These are phyloP conservation scores for Pseudomyrmex cubaensis DNA, from an alignment of 1,140 invertebrate genomes.

Conservation along the genomic window DNA sequence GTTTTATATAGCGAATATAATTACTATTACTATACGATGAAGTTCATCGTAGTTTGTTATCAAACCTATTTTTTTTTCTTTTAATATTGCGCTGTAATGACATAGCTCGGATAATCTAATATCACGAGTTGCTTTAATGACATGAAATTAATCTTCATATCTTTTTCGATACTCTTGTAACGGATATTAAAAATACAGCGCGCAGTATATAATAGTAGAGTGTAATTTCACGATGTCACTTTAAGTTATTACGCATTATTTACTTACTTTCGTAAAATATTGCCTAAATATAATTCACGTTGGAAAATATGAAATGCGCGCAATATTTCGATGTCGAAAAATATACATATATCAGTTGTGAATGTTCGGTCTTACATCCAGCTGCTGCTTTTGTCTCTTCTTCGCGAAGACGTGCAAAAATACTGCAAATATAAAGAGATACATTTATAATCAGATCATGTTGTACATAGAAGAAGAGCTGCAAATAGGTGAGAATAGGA, in stretches of 20 bases:
- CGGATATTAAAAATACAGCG: not conserved
- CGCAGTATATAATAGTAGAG: not conserved
- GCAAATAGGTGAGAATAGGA: too few species aligned
- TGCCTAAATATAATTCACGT: constrained; percentile 4
- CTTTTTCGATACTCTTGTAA: not conserved
- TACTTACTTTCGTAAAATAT: constrained; percentile 1
- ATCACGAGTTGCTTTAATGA: not conserved
- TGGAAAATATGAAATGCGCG: constrained; percentile 32
- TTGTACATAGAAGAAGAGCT: too few species aligned
- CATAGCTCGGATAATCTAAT: not conserved
- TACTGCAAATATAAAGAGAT: not conserved
- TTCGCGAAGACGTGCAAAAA: constrained; percentile 5
- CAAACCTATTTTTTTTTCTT: not conserved
- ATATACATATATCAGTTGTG: constrained; percentile 1
- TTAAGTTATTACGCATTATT: constrained; percentile 1
- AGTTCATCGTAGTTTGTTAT: not conserved
- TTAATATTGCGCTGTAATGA: too few species aligned
- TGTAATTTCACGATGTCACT: constrained; percentile 1
- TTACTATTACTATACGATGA: not conserved
- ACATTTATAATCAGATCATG: constrained; percentile 16
- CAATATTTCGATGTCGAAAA: not conserved
- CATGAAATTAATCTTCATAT: not conserved
- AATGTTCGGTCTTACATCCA: constrained; percentile 9
- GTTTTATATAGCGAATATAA: not conserved
- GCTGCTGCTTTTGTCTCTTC: not conserved